These are phyloP conservation scores for Hemicordylus capensis DNA, from an alignment of 2,113 vertebrate species.

Conservation along the genomic window DNA sequence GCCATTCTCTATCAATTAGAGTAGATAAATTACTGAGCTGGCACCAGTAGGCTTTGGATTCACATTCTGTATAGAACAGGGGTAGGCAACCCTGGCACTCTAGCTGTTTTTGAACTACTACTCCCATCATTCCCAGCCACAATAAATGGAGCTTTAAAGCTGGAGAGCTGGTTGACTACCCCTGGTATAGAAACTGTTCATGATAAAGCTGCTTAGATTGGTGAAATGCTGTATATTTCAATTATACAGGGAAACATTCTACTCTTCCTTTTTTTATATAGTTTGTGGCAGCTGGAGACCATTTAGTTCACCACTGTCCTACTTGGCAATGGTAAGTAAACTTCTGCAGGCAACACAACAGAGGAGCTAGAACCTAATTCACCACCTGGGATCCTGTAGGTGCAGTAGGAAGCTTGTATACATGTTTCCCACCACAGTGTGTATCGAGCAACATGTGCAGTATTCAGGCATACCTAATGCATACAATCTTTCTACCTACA, in stretches of 20 bases:
- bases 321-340: constrained; percentile 98
- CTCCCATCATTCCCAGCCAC: too few species aligned
- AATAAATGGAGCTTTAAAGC: too few species aligned
- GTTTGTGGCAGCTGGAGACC: constrained; percentile 98
- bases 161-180: too few species aligned
- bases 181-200: not conserved
- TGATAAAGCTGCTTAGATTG: not conserved
- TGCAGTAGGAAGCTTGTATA: not conserved
- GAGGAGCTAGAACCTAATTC: not conserved
- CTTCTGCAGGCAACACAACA: not conserved
- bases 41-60: not conserved
- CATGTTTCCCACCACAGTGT: not conserved
- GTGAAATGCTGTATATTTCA: constrained; percentile 16
- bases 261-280: constrained; percentile 62
- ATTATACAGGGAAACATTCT: constrained; percentile 13
- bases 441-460: not conserved
- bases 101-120: too few species aligned
- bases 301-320: constrained; percentile 97
- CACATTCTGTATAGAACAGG: too few species aligned
- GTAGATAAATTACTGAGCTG: constrained; percentile 3
- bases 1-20: not conserved
- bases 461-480: not conserved
- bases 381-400: not conserved
- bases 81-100: too few species aligned
- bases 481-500: not conserved